Percentiles rank a stretch among this genome's conserved stretches.
These are phyloP conservation scores for Eupelmus urozonus DNA, from an alignment of 2,888 invertebrate genomes.

Conservation along the genomic window DNA sequence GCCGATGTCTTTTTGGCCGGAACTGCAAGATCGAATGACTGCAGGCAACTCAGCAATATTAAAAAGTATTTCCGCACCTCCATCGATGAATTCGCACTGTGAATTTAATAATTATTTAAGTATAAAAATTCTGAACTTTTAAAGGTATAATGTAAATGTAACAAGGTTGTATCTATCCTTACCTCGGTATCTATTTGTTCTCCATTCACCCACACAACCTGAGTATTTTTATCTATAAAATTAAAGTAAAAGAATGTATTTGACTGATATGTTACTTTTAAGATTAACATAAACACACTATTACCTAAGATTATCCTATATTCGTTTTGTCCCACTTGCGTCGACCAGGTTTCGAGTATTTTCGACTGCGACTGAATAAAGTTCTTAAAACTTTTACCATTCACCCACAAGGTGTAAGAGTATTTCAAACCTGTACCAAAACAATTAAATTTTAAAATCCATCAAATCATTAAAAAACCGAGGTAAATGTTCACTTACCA, in stretches of 20 bases:
- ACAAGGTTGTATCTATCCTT: slow-evolving; percentile 3
- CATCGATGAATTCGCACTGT: slow-evolving; percentile 87
- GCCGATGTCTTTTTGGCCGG: slow-evolving; percentile 70
- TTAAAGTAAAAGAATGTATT: not conserved
- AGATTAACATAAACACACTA: too few species aligned
- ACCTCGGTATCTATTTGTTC: slow-evolving; percentile 83
- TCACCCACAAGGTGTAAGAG: slow-evolving; percentile 88
- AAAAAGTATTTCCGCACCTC: slow-evolving; percentile 91
- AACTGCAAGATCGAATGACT: slow-evolving; percentile 76
- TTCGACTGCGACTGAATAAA: slow-evolving; percentile 89
- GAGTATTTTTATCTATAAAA: slow-evolving; percentile 84
- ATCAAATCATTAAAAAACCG: not conserved
- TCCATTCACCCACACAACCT: slow-evolving; percentile 89
- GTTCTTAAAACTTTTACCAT: slow-evolving; percentile 88
- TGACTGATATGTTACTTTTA: not conserved
- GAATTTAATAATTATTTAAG: too few species aligned
- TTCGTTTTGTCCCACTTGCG: slow-evolving; percentile 78
- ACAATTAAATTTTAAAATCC: too few species aligned
- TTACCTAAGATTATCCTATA: slow-evolving; percentile 87
- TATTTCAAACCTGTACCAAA: slow-evolving; percentile 89
- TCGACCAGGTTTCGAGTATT: slow-evolving; percentile 87
- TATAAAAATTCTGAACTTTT: too few species aligned
- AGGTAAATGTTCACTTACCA: slow-evolving; percentile 68
- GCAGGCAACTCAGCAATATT: slow-evolving; percentile 79
- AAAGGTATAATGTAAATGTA: not conserved